These are phyloP conservation scores for Parotia lawesii DNA, from an alignment of 2,113 vertebrate species.

Conservation along the genomic window DNA sequence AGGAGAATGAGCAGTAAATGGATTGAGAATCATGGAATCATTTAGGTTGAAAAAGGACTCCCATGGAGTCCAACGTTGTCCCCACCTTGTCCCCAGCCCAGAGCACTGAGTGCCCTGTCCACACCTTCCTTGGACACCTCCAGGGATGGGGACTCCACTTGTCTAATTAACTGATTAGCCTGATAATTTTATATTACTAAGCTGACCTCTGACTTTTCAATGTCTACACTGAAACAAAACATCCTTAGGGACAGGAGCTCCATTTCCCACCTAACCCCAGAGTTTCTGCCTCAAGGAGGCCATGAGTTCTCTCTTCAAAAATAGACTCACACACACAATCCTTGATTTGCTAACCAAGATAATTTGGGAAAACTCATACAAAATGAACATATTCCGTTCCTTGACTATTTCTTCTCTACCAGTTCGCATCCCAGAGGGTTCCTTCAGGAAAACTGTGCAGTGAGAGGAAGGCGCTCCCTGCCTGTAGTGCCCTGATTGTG, in stretches of 20 bases:
- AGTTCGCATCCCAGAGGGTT: background rate
- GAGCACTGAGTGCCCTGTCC: background rate
- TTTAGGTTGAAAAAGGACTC: background rate
- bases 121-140: background rate
- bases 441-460: background rate
- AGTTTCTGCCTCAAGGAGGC: background rate
- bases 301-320: background rate
- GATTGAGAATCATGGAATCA: background rate
- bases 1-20: background rate
- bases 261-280: background rate
- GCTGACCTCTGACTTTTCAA: background rate
- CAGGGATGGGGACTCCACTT: too few species aligned
- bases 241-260: background rate
- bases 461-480: background rate
- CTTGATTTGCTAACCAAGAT: background rate
- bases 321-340: rapidly evolving
- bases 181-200: background rate
- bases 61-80: background rate
- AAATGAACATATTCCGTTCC: rapidly evolving
- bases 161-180: background rate
- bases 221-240: background rate
- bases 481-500: background rate
- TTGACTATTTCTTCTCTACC: background rate
- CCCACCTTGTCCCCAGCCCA: background rate
- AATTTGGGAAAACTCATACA: background rate